A percentile compares a stretch with the other conserved stretches of the same genome.
These are phyloP conservation scores for Emberiza fucata DNA, from an alignment of 2,113 vertebrate genomes.

Conservation along the genomic window DNA sequence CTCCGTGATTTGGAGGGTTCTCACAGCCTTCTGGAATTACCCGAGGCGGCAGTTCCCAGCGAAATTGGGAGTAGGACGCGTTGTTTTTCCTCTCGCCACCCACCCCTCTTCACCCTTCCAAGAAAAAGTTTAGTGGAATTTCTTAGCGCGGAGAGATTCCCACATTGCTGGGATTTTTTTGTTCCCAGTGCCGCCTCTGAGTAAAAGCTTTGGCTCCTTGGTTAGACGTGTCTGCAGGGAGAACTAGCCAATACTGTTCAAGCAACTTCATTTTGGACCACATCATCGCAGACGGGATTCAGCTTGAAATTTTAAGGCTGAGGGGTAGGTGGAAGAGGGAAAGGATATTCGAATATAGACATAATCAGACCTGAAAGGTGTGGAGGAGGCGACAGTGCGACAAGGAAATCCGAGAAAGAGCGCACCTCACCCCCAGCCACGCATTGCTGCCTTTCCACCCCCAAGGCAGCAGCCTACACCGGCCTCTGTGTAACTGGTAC, in stretches of 20 bases:
- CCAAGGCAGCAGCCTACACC: background rate
- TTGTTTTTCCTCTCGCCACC: background rate
- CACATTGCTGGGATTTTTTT: background rate
- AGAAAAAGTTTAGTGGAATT: background rate
- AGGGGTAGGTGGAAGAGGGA: background rate
- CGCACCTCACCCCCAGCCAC: background rate
- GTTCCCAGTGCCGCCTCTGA: background rate
- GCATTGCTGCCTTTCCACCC: background rate
- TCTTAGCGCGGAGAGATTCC: background rate
- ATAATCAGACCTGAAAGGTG: background rate
- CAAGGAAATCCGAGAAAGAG: background rate
- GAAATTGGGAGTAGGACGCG: background rate
- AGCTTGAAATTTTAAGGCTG: background rate
- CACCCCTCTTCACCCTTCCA: background rate
- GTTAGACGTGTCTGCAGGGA: background rate
- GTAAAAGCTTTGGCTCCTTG: background rate
- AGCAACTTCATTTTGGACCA: background rate
- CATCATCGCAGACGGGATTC: background rate
- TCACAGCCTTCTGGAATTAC: constrained; percentile 10
- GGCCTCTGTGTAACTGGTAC: background rate
- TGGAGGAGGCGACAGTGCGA: background rate
- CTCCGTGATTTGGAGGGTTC: background rate
- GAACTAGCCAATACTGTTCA: background rate
- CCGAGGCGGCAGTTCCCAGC: background rate
- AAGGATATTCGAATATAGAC: background rate